Conservation (phyloP, 2,113 vertebrate species). For the Athene cunicularia region DNA sequence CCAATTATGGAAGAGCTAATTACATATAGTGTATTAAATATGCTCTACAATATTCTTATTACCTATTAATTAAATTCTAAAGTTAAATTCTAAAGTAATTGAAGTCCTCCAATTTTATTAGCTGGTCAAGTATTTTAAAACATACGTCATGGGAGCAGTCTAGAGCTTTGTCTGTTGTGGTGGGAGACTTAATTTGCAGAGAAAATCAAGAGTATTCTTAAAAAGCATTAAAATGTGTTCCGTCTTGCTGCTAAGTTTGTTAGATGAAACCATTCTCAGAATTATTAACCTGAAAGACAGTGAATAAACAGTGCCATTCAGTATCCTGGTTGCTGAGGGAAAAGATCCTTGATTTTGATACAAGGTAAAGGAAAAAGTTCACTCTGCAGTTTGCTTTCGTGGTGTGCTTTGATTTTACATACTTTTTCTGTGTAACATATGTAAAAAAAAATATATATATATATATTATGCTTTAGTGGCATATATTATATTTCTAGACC, state of each 20-base stretch:
- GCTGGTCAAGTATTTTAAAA: background rate
- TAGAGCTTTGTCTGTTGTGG: background rate
- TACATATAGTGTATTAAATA: background rate
- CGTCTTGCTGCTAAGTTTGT: background rate
- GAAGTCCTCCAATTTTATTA: background rate
- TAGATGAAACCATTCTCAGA: background rate
- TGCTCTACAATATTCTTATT: background rate
- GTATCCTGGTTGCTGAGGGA: background rate
- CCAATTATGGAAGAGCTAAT: background rate
- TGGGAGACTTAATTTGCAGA: background rate
- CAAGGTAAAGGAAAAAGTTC: background rate
- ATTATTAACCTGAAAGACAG: background rate
- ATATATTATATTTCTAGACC: background rate
- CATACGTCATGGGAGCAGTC: background rate
- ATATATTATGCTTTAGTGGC: background rate
- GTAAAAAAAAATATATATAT: background rate
- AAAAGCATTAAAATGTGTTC: background rate
- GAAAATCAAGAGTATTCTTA: background rate
- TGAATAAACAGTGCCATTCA: background rate
- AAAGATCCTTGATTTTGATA: background rate
- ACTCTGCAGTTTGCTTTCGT: background rate
- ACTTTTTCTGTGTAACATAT: accelerated
- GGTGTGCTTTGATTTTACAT: background rate
- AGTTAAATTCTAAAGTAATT: background rate
- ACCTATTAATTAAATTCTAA: background rate